These are phyloP conservation scores for Amphiprion clarkii DNA, from an alignment of 2,797 vertebrate genomes.

Conservation along the genomic window DNA sequence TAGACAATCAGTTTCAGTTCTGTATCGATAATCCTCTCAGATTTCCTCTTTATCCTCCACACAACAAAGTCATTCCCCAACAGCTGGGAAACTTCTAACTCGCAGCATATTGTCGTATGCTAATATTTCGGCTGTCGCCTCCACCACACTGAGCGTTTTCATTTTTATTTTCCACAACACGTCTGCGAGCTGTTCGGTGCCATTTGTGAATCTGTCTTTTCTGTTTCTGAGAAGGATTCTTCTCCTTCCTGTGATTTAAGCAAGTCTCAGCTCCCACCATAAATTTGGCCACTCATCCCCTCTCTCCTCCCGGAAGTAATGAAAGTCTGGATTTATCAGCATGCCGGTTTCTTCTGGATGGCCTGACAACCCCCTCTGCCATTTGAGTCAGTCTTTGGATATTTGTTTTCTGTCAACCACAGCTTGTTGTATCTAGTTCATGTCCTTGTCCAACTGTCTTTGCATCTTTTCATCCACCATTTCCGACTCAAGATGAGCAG, in stretches of 20 bases:
- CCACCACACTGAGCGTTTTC: conserved; percentile 8
- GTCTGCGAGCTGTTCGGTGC: conserved; percentile 22
- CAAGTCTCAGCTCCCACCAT: conserved; percentile 10
- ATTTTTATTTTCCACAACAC: conserved; percentile 29
- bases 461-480: conserved; percentile 1
- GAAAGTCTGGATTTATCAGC: conserved; percentile 41
- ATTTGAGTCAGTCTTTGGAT: conserved; percentile 10
- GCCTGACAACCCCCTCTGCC: conserved; percentile 22
- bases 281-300: conserved; percentile 12
- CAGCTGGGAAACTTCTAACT: conserved; percentile 27
- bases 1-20: conserved; percentile 39
- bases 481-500: neutral
- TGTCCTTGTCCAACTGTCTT: conserved; percentile 6
- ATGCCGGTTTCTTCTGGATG: conserved; percentile 11
- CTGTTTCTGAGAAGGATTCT: neutral
- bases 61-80: conserved; percentile 34
- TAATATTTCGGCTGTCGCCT: conserved; percentile 18
- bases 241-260: conserved; percentile 13
- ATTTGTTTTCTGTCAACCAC: conserved; percentile 16
- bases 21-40: conserved; percentile 46
- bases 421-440: neutral
- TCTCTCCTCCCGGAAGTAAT: conserved; percentile 15
- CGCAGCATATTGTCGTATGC: conserved; percentile 6
- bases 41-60: conserved; percentile 31
- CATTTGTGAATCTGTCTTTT: conserved; percentile 27